phyloP scores from a whole-genome alignment of 2,888 invertebrate species.

The Tuberolachnus salignus region DNA sequence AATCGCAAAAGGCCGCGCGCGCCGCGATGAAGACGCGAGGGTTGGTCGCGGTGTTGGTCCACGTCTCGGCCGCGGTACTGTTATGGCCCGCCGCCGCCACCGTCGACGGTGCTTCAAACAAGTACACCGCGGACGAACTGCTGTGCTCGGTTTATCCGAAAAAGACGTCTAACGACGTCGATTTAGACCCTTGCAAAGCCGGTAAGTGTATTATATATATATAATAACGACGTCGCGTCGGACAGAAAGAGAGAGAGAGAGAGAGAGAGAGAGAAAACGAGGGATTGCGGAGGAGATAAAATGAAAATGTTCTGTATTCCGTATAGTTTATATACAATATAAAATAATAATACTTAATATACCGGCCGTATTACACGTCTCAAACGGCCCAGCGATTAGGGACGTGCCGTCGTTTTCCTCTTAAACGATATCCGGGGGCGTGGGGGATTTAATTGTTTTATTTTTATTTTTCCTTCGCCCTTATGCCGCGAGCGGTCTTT shows the following conservation, averaged over 20 bases:
- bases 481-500: too few species aligned
- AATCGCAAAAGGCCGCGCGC: background rate
- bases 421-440: background rate
- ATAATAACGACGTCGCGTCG: constrained; percentile 28
- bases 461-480: too few species aligned
- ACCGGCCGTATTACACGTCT: background rate
- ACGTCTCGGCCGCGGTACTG: constrained; percentile 8
- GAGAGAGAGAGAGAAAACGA: constrained; percentile 11
- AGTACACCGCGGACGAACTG: constrained; percentile 74
- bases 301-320: too few species aligned
- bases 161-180: constrained; percentile 75
- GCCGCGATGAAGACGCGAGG: constrained; percentile 18
- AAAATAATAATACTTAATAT: too few species aligned
- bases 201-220: too few species aligned
- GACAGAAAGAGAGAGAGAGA: background rate
- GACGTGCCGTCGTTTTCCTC: constrained; percentile 24
- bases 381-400: background rate
- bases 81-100: constrained; percentile 26
- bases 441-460: too few species aligned
- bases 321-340: too few species aligned
- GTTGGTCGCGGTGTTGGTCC: constrained; percentile 41
- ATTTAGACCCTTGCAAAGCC: constrained; percentile 86
- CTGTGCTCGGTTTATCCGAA: constrained; percentile 70
- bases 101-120: constrained; percentile 60
- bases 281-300: background rate